These are phyloP conservation scores for Zaprionus inermis DNA, from an alignment of 1,140 invertebrate species.

Conservation along the genomic window DNA sequence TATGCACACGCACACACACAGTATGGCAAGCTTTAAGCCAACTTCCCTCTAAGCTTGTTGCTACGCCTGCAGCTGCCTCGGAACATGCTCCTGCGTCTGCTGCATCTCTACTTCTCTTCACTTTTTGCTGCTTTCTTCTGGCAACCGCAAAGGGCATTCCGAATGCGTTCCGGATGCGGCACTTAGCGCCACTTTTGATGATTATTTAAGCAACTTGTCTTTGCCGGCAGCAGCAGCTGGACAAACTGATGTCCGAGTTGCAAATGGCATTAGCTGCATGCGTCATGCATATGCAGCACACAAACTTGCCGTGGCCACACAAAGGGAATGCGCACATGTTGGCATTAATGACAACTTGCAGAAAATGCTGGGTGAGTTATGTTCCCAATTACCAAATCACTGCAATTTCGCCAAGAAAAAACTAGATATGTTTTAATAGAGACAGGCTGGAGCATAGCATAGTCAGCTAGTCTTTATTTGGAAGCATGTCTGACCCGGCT, in stretches of 20 bases:
- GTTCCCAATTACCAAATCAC: background rate
- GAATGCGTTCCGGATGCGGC: slow-evolving; percentile 50
- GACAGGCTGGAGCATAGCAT: no score
- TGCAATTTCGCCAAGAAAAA: background rate
- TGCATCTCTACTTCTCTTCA: background rate
- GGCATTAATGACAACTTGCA: slow-evolving; percentile 6
- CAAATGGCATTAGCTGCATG: slow-evolving; percentile 72
- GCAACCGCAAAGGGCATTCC: slow-evolving; percentile 64
- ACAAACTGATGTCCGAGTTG: slow-evolving; percentile 48
- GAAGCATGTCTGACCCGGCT: no score
- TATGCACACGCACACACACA: slow-evolving; percentile 63
- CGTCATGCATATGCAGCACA: slow-evolving; percentile 68
- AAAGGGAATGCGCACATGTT: slow-evolving; percentile 8
- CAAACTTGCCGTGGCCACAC: background rate
- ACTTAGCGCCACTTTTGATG: slow-evolving; percentile 69
- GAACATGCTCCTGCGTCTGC: background rate
- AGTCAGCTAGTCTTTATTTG: no score
- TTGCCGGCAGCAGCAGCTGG: slow-evolving; percentile 14
- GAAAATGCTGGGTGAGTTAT: background rate
- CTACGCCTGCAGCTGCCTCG: background rate
- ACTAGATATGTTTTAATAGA: no score
- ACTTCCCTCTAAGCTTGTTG: slow-evolving; percentile 11
- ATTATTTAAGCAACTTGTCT: slow-evolving; percentile 69
- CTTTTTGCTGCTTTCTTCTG: slow-evolving; percentile 1
- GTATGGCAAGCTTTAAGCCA: slow-evolving; percentile 58